phyloP scores from a whole-genome alignment of 2,888 invertebrate genomes.

The Sympetrum striolatum region DNA sequence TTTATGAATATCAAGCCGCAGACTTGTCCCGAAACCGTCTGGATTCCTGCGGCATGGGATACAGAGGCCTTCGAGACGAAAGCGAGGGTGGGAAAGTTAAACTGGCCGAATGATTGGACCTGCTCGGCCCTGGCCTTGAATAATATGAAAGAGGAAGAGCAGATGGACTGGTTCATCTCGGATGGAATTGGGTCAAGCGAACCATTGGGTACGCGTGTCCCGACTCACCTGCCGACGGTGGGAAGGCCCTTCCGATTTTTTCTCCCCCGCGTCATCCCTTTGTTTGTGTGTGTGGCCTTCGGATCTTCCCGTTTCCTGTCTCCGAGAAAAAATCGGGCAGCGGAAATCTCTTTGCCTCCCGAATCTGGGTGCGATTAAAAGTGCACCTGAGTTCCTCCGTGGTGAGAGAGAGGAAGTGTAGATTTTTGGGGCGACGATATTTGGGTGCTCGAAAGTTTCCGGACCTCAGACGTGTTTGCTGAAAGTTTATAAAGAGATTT shows the following conservation, averaged over 20 bases:
- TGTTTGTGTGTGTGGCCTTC: constrained; percentile 28
- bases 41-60: too few species aligned
- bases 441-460: not conserved
- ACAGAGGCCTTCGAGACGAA: not conserved
- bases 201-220: not conserved
- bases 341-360: constrained; percentile 14
- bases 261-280: not conserved
- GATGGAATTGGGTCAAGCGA: constrained; percentile 39
- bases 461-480: too few species aligned
- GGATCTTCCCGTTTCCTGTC: not conserved
- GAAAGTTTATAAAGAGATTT: too few species aligned
- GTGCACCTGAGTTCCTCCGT: not conserved
- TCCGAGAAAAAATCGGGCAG: not conserved
- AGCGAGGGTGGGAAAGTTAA: not conserved
- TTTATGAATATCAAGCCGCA: not conserved
- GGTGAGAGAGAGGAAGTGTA: not conserved
- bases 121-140: not conserved
- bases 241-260: not conserved
- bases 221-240: constrained; percentile 12
- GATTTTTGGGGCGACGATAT: not conserved
- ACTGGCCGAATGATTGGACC: not conserved
- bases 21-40: too few species aligned
- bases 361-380: not conserved
- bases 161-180: constrained; percentile 32
- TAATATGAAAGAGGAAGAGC: constrained; percentile 1